A percentile compares a stretch with the other conserved stretches of the same genome.
These are phyloP conservation scores for Arnoldichthys spilopterus DNA, from an alignment of 2,797 vertebrate genomes.

Conservation along the genomic window DNA sequence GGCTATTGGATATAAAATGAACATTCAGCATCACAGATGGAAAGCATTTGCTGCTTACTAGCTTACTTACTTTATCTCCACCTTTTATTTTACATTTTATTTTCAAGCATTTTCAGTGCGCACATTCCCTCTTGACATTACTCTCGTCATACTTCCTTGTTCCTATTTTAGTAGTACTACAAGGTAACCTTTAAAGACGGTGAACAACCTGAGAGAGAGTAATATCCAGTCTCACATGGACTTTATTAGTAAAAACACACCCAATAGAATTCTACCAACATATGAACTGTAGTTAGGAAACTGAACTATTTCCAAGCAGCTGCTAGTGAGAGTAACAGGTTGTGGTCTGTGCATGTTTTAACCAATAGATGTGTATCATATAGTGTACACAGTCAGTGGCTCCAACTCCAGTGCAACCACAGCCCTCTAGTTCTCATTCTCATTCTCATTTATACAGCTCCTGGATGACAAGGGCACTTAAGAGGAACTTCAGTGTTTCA, in stretches of 20 bases:
- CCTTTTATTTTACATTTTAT: background rate
- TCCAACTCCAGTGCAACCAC: too few species aligned
- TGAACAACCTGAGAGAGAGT: background rate
- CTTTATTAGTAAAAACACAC: background rate
- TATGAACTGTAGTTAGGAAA: background rate
- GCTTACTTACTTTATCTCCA: background rate
- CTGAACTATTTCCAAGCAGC: background rate
- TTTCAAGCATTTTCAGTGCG: constrained; percentile 6
- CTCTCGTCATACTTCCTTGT: background rate
- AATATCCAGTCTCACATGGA: background rate
- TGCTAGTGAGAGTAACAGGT: too few species aligned
- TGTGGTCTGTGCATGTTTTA: too few species aligned
- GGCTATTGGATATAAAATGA: constrained; percentile 21
- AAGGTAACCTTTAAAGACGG: background rate
- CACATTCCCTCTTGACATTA: background rate
- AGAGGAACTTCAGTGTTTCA: too few species aligned
- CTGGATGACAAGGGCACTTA: too few species aligned
- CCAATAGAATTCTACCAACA: background rate
- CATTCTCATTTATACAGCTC: too few species aligned
- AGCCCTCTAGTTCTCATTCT: too few species aligned
- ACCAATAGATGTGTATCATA: too few species aligned
- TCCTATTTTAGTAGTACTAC: background rate
- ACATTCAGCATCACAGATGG: constrained; percentile 7
- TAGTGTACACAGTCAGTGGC: too few species aligned
- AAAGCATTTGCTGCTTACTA: constrained; percentile 30